phyloP scores from a whole-genome alignment of 64 coral and sea anemone genomes.

The Montipora efflorescens region DNA sequence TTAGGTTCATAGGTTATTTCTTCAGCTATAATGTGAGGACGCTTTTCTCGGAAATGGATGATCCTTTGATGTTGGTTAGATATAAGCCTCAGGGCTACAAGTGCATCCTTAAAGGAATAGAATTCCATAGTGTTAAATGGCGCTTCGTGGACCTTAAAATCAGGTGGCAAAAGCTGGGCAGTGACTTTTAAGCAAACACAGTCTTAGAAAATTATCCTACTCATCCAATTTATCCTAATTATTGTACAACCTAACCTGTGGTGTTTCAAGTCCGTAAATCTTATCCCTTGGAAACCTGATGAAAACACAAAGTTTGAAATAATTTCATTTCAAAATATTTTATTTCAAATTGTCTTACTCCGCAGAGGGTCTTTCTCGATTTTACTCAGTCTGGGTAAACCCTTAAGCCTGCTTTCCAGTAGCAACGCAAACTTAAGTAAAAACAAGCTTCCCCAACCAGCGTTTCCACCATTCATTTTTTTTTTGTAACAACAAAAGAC shows the following conservation, averaged over 20 bases:
- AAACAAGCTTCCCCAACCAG: too few species aligned
- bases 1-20: constrained; percentile 75
- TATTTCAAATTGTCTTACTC: too few species aligned
- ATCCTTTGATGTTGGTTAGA: constrained; percentile 89
- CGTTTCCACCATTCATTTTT: too few species aligned
- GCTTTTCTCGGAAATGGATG: constrained; percentile 81
- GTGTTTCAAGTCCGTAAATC: constrained; percentile 75
- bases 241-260: constrained; percentile 40
- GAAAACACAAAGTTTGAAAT: not conserved
- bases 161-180: too few species aligned
- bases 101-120: constrained; percentile 73
- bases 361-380: too few species aligned
- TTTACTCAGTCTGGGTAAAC: too few species aligned
- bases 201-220: too few species aligned
- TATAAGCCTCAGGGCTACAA: constrained; percentile 83
- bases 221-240: not conserved
- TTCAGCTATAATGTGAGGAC: constrained; percentile 85
- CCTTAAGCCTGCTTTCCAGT: too few species aligned
- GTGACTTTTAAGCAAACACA: too few species aligned
- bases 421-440: too few species aligned
- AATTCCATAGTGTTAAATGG: not conserved
- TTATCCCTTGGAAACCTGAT: constrained; percentile 92
- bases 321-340: not conserved
- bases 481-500: too few species aligned
- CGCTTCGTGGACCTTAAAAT: not conserved